phyloP scores from a whole-genome alignment of 2,113 vertebrate genomes.

The Arizona elegans region DNA sequence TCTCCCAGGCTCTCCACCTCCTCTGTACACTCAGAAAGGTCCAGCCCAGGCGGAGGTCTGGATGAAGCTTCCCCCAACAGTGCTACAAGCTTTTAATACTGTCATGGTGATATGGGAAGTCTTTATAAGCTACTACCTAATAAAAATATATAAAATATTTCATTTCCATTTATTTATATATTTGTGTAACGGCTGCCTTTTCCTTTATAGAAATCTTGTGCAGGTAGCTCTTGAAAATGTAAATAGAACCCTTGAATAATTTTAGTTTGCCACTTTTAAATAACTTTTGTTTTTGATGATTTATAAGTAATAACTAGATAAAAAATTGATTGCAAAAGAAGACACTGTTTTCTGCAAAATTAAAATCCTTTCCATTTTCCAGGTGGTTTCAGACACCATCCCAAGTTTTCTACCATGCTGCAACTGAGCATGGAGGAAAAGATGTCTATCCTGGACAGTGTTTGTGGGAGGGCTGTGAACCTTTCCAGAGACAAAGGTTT shows the following conservation, averaged over 20 bases:
- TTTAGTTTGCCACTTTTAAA: background rate
- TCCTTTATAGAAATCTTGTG: background rate
- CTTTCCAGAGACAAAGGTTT: slow-evolving; percentile 94
- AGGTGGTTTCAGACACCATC: slow-evolving; percentile 99
- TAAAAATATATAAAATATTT: background rate
- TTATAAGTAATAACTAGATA: background rate
- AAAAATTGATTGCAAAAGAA: background rate
- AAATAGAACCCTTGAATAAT: background rate
- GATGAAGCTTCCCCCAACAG: too few species aligned
- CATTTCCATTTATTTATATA: background rate
- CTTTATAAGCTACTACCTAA: background rate
- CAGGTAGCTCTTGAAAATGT: background rate
- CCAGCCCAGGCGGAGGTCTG: too few species aligned
- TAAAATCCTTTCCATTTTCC: slow-evolving; percentile 28
- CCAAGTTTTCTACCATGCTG: slow-evolving; percentile 97
- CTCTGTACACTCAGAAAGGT: too few species aligned
- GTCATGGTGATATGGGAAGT: background rate
- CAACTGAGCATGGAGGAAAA: slow-evolving; percentile 92
- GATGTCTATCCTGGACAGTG: slow-evolving; percentile 92
- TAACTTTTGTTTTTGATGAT: background rate
- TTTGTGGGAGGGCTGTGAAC: slow-evolving; percentile 96
- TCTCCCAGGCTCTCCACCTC: too few species aligned
- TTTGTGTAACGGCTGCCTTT: background rate
- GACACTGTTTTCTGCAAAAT: background rate
- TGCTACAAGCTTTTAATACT: background rate